phyloP scores from a whole-genome alignment of 92 coral and sea anemone species.

The Diadumene lineata region DNA sequence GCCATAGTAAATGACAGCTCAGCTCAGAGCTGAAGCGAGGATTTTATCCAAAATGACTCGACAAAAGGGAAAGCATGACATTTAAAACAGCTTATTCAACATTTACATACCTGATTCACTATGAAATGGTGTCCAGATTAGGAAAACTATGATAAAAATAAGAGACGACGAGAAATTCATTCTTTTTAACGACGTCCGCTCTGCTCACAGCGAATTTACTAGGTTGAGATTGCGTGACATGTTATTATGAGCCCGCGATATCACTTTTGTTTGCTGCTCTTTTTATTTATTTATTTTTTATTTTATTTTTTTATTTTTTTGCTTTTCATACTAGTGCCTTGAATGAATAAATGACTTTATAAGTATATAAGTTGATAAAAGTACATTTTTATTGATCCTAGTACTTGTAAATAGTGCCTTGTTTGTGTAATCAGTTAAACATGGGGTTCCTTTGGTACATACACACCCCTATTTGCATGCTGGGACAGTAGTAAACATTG shows the following conservation, averaged over 20 bases:
- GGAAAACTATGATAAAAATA: too few species aligned
- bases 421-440: too few species aligned
- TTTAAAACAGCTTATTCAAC: background rate
- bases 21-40: background rate
- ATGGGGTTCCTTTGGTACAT: background rate
- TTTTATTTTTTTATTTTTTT: too few species aligned
- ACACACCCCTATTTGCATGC: background rate
- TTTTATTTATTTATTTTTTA: background rate
- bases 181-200: background rate
- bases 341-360: too few species aligned
- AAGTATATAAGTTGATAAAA: too few species aligned
- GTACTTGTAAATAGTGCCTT: too few species aligned
- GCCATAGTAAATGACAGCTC: too few species aligned
- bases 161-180: too few species aligned
- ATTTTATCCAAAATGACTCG: background rate
- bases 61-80: background rate
- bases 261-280: background rate
- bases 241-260: background rate
- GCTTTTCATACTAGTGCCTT: too few species aligned
- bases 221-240: constrained; percentile 11
- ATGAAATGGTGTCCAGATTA: background rate
- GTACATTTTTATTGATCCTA: too few species aligned
- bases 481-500: background rate
- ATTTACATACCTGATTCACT: background rate
- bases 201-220: background rate